phyloP scores from a whole-genome alignment of 2,797 vertebrate species.

The Darevskia mixta region DNA sequence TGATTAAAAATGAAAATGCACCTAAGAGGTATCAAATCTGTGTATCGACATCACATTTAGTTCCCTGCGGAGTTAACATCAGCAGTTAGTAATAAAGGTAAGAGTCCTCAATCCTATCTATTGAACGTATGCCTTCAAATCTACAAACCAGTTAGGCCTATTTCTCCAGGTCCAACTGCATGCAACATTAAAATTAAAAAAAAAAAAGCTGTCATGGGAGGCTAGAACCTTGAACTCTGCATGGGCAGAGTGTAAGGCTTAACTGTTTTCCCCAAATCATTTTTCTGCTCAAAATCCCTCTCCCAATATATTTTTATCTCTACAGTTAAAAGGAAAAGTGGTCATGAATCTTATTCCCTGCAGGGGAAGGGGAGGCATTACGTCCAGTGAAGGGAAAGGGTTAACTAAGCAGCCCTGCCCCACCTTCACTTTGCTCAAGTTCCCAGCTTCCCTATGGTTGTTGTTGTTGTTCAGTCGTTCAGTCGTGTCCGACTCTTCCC shows the following conservation, averaged over 20 bases:
- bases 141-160: neutral
- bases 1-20: slow-evolving; percentile 2
- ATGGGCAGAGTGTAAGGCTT: too few species aligned
- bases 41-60: neutral
- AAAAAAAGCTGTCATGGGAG: neutral
- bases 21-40: neutral
- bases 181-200: neutral
- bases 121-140: neutral
- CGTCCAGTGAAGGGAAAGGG: neutral
- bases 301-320: neutral
- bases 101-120: neutral
- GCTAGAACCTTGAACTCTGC: neutral
- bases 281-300: neutral
- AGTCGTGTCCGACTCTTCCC: too few species aligned
- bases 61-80: too few species aligned
- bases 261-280: neutral
- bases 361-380: neutral
- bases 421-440: neutral
- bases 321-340: neutral
- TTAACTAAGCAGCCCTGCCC: neutral
- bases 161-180: neutral
- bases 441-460: neutral
- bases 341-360: neutral
- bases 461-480: too few species aligned
- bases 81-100: neutral